Evolutionary conservation across 2,888 invertebrate species (phyloP).

Genomic region (Dichetophora obliterata): DNA sequence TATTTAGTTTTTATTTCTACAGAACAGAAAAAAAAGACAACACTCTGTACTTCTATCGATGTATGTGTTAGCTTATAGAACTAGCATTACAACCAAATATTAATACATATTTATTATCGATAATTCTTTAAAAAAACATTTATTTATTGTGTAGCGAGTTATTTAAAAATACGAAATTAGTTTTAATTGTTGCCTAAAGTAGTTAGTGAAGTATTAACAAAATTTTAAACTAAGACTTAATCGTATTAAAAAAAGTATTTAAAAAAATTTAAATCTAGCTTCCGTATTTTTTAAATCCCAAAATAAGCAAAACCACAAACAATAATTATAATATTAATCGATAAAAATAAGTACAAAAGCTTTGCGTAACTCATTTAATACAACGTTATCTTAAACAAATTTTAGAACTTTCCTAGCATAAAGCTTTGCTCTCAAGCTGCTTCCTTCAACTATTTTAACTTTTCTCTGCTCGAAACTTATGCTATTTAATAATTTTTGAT

Average conservation of each 20-base stretch:
- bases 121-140: slow-evolving; percentile 10
- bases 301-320: background rate
- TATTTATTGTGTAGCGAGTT: slow-evolving; percentile 47
- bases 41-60: slow-evolving; percentile 26
- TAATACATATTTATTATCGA: background rate
- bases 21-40: slow-evolving; percentile 2
- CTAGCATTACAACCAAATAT: slow-evolving; percentile 24
- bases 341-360: background rate
- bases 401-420: background rate
- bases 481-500: background rate
- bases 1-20: slow-evolving; percentile 27
- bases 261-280: background rate
- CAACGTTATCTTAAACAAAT: background rate
- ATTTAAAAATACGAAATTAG: slow-evolving; percentile 38
- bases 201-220: slow-evolving; percentile 39
- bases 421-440: background rate
- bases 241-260: slow-evolving; percentile 19
- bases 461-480: background rate
- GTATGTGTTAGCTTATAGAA: slow-evolving; percentile 37
- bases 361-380: background rate
- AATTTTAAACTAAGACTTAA: slow-evolving; percentile 5
- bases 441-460: background rate
- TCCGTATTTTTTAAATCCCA: background rate
- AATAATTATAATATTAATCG: background rate
- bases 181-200: slow-evolving; percentile 48